A percentile compares a stretch with the other conserved stretches of the same genome.
phyloP scores from a whole-genome alignment of 2,113 vertebrate species.

The Orthonyx spaldingii region DNA sequence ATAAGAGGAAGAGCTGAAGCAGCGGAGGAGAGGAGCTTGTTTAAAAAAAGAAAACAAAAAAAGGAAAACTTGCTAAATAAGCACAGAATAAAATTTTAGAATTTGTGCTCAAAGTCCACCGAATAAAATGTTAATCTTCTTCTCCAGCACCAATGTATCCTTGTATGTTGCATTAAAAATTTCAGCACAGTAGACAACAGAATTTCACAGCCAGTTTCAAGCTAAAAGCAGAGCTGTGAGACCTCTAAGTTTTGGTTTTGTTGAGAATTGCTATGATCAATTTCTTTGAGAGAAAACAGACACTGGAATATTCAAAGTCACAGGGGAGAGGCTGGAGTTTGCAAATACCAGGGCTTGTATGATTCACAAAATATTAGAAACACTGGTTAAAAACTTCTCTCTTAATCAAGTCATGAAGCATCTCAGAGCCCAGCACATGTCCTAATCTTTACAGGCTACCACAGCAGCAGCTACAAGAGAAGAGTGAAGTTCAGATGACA shows the following conservation, averaged over 20 bases:
- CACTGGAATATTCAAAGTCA: not conserved
- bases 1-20: not conserved
- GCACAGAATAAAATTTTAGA: not conserved
- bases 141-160: not conserved
- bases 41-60: not conserved
- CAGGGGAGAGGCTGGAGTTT: not conserved
- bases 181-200: not conserved
- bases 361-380: not conserved
- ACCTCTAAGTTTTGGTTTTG: not conserved
- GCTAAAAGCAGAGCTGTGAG: not conserved
- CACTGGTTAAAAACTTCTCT: not conserved
- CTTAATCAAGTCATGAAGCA: not conserved
- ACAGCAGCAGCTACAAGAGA: slow-evolving; percentile 34
- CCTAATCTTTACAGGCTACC: slow-evolving; percentile 28
- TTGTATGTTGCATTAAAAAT: not conserved
- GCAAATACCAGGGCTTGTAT: not conserved
- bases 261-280: not conserved
- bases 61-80: not conserved
- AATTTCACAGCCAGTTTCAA: not conserved
- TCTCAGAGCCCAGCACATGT: not conserved
- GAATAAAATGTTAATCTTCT: not conserved
- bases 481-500: slow-evolving; percentile 1
- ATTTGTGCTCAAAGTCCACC: not conserved
- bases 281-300: not conserved
- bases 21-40: not conserved